Base-by-base conservation (phyloP, 1,140 invertebrate species). In the Rhagoletis pomonella region DNA sequence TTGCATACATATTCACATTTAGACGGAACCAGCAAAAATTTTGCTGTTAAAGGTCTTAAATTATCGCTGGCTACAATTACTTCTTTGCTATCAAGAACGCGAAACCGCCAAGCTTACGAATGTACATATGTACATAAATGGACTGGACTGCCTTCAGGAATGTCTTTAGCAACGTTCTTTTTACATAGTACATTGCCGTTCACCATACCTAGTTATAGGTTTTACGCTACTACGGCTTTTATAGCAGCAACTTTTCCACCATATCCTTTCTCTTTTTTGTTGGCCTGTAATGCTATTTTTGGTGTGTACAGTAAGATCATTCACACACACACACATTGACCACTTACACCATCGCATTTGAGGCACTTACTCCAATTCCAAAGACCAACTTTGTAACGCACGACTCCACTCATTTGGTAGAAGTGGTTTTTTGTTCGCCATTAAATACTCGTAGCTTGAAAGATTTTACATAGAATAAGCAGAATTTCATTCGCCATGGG, bases 351-450 rank as follows among this genome's bases (percentile, higher is more conserved):
- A 81, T 55, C 55, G 19, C 5, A 58, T 47, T 81, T 50, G 3
- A 81, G 19, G 44, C 5, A 19, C 47, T 12, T 58, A 55, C 44
- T 19, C 47, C 47, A 81, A 81, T 81, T 81, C 9, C 73, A 55
- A 55, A 3, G 47, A n/a, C 47, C 44, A 81, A 81, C 73, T 81
- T 81, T 81, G n/a, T 81, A 81, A 55, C 44, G 47, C 73, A 81
- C 73, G 47, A 81, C 10, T 81, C 55, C 19, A 81, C n/a, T 9
- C 44, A 81, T 81, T 55, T 19, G 73, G 73, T 81, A 50, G 55
- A 81, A 42, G 44, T 19, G 47, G 29, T 67, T 29, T 2, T 19
- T 39, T 39, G 6, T 19, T 67, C 44, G 42, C 73, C 29, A 19
- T 55, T 81, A 58, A 81, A 29, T 55, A 50, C 17, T 42, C 42